Evolutionary conservation across 2,113 vertebrate genomes (phyloP).

Genomic region (chimpanzee (Pan troglodytes)): NHGRI_mPanTro3-v2.1_pri NC_072398.2:86750001-86750500

Average conservation of each 20-base stretch:
- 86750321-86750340: not conserved
- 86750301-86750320: not conserved
- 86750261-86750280: not conserved
- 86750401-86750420: not conserved
- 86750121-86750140: not conserved
- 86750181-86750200: not conserved
- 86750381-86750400: not conserved
- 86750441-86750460: not conserved
- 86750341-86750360: not conserved
- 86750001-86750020: not conserved
- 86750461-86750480: accelerated
- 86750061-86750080: not conserved
- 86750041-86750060: not conserved
- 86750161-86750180: not conserved
- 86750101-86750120: not conserved
- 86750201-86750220: not conserved
- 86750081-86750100: not conserved
- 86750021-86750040: not conserved
- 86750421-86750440: not conserved
- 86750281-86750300: not conserved
- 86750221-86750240: not conserved
- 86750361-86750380: not conserved
- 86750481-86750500: not conserved
- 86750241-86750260: not conserved
- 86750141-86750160: not conserved